These are phyloP conservation scores for Rotaria sp. DNA, from an alignment of 2,888 invertebrate genomes.

Conservation along the genomic window DNA sequence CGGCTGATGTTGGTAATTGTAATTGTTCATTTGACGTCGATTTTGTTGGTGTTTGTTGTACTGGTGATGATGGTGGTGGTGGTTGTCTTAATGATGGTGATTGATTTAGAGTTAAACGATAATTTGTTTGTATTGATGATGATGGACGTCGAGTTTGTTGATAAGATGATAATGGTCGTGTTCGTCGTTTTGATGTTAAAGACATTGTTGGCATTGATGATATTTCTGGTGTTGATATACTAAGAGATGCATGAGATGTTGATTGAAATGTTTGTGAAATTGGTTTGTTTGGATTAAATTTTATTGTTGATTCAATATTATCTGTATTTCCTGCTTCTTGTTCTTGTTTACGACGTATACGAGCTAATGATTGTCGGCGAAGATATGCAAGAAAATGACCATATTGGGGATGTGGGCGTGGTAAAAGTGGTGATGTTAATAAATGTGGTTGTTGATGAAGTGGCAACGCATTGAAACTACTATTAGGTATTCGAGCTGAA, in stretches of 20 bases:
- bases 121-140: neutral
- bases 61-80: neutral
- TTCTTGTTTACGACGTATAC: neutral
- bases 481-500: neutral
- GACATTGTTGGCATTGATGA: neutral
- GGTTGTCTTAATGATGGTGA: neutral
- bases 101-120: constrained; percentile 1
- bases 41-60: neutral
- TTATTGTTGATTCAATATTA: neutral
- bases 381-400: constrained; percentile 29
- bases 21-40: neutral
- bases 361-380: constrained; percentile 15
- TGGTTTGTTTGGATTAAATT: neutral
- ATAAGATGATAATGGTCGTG: neutral
- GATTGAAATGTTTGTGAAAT: neutral
- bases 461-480: neutral
- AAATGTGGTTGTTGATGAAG: neutral
- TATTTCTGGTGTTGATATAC: neutral
- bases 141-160: neutral
- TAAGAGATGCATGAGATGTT: neutral
- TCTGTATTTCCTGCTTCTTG: neutral
- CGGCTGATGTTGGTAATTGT: neutral
- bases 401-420: neutral
- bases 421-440: neutral
- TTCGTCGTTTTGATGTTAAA: neutral